These are phyloP conservation scores for Jordanella pulchra DNA, from an alignment of 2,797 vertebrate species.

Conservation along the genomic window DNA sequence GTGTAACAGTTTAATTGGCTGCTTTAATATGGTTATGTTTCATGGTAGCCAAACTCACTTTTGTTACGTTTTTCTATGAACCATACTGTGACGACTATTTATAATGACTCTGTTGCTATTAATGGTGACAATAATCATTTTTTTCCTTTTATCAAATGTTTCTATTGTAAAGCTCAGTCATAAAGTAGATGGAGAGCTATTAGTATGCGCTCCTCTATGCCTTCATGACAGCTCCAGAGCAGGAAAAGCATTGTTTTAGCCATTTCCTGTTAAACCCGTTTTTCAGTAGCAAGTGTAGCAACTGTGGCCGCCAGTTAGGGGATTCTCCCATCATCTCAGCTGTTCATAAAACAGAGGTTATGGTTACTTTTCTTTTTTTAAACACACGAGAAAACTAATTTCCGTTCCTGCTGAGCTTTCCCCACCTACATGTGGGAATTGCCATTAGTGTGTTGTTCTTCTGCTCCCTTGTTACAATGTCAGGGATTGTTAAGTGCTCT, in stretches of 20 bases:
- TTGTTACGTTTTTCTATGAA: no score
- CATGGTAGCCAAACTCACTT: neutral
- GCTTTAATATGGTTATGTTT: neutral
- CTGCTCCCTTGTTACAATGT: slow-evolving; percentile 28
- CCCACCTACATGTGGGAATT: slow-evolving; percentile 43
- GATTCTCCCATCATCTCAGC: slow-evolving; percentile 33
- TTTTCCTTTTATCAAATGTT: slow-evolving; percentile 4
- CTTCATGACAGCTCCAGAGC: slow-evolving; percentile 36
- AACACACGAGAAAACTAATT: neutral
- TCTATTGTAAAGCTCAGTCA: slow-evolving; percentile 14
- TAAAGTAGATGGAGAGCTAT: slow-evolving; percentile 45
- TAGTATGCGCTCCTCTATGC: slow-evolving; percentile 37
- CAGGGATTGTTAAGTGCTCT: slow-evolving; percentile 24
- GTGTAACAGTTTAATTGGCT: neutral
- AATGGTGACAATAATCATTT: neutral
- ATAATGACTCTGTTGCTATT: neutral
- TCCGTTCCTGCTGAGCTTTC: slow-evolving; percentile 41
- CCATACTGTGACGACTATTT: neutral
- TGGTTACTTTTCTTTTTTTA: neutral
- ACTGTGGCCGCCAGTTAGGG: slow-evolving; percentile 27
- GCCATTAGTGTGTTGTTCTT: slow-evolving; percentile 32
- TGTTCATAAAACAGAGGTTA: neutral
- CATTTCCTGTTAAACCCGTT: slow-evolving; percentile 77
- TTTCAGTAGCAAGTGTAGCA: slow-evolving; percentile 53
- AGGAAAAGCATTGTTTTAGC: slow-evolving; percentile 68